Evolutionary conservation across 1,140 invertebrate genomes (phyloP), one percentile per base, ranked within the genome.

Genomic region (Brachionus manjavacas): DNA sequence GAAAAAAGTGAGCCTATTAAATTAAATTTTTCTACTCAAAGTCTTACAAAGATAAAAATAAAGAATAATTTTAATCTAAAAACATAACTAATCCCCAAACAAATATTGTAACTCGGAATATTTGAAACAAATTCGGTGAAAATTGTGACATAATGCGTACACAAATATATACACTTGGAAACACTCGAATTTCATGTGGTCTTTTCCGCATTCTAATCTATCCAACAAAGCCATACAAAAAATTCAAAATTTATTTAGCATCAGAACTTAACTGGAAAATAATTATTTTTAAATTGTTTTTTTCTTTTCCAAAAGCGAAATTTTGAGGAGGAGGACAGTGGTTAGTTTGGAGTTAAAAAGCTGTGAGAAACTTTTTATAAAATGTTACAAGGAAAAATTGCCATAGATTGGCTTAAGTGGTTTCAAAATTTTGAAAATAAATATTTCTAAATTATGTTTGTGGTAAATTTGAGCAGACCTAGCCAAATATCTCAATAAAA

Each of bases 81-180:
- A 72, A 39, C 7, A 39, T 20, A 39, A 14, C 16, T 39, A 72
- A 72, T 72, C 68, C 68, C 1, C 16, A 16, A 41, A 41, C 35
- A 72, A 72, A 72, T 72, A 72, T 72, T 72, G 31, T 72, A 72
- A 23, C 35, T 72, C 31, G 35, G 28, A 72, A 39, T 41, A 41
- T 68, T 68, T 66, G 20, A 31, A 66, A 66, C 20, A 31, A 66
- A 66, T 66, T 68, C 28, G 31, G 66, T 31, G 39, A 39, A 20
- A 72, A 20, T 72, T 72, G 68, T 72, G 68, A 72, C 68, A 72
- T 72, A 72, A 72, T 16, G 16, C 25, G 16, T 31, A 14, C 3
- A 68, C 25, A 31, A 31, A 31, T 31, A 68, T 39, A 14, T 68
- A 12, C 66, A 39, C 60, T 66, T 66, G 16, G 16, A 14, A 31